Conservation (phyloP, 2,888 invertebrate genomes). For the Nomada fucata region DNA sequence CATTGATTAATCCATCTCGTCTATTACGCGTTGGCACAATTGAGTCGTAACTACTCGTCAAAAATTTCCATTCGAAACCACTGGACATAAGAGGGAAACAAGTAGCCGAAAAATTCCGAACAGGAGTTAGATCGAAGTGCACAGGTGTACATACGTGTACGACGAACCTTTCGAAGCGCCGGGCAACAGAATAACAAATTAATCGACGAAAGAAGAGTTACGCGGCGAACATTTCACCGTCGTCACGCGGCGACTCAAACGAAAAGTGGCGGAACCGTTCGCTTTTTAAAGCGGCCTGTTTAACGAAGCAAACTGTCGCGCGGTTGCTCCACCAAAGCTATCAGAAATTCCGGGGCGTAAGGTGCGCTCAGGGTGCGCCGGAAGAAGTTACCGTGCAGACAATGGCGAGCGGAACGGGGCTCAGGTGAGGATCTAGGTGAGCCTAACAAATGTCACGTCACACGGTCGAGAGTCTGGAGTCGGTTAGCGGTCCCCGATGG, state of each 20-base stretch:
- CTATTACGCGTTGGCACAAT: not conserved
- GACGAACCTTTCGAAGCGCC: not conserved
- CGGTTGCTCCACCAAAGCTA: not conserved
- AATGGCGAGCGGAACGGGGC: constrained; percentile 42
- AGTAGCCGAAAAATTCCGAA: not conserved
- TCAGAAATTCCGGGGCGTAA: constrained; percentile 1
- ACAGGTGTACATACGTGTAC: not conserved
- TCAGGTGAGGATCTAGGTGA: constrained; percentile 56
- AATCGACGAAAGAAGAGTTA: not conserved
- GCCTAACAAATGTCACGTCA: constrained; percentile 68
- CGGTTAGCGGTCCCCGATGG: constrained; percentile 8
- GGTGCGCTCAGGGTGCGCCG: constrained; percentile 34
- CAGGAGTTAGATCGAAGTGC: not conserved
- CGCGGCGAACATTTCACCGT: not conserved
- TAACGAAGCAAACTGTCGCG: constrained; percentile 11
- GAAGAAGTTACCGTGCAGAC: constrained; percentile 37
- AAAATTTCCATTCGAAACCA: too few species aligned
- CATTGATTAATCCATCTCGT: not conserved
- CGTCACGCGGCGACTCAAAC: not conserved
- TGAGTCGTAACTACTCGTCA: too few species aligned
- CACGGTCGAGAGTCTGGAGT: constrained; percentile 44
- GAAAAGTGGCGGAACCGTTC: not conserved
- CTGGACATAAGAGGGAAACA: too few species aligned
- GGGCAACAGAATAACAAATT: constrained; percentile 3
- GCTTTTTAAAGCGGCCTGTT: not conserved